Base-by-base conservation (phyloP, 2,888 invertebrate species). In the Melolontha melolontha region DNA sequence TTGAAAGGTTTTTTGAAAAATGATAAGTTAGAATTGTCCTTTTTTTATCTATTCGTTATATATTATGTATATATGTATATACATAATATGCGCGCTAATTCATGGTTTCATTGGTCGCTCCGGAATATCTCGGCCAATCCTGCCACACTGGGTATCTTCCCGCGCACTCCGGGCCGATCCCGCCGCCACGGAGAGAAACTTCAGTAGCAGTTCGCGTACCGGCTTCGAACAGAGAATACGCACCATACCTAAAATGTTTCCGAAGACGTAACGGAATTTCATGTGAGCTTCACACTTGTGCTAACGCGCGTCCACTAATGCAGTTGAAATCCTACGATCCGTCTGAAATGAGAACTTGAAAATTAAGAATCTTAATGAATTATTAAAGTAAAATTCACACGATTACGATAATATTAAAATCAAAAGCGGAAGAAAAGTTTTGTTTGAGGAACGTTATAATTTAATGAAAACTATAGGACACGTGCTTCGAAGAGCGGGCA, bases 401-500 rank as follows among this genome's bases (percentile, higher is more conserved):
- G 34, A 34, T 5, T 34, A 6, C 34, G 6, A 34, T 10, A 34
- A 34, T 34, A 8, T 34, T 34, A 34, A 34, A 6, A 34, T 6
- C 34, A 34, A 34, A 34, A 4, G 6, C 34, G 10, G 10, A 34
- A 34, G 10, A 34, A 10, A 6, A 34, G 34, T 34, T 34, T 34
- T 6, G 10, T 34, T 1, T 2, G 10, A 34, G 34, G 34, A 6
- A 34, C 34, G 10, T 8, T 10, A 6, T 34, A 50, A 64, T 69
- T 69, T 69, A 52, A 64, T 11, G 50, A 70, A 70, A 72, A 71
- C 67, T 70, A 72, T 72, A 72, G 34, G 10, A 73, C 69, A 72
- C 73, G 71, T 72, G 72, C 71, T 52, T 7, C 51, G 14, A 0
- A 34, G 5, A 5, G 51, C 27, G 11, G 27, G 17, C 8, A 29